Evolutionary conservation across 2,888 invertebrate genomes (phyloP).

Genomic region (Chrysotoxum bicinctum): DNA sequence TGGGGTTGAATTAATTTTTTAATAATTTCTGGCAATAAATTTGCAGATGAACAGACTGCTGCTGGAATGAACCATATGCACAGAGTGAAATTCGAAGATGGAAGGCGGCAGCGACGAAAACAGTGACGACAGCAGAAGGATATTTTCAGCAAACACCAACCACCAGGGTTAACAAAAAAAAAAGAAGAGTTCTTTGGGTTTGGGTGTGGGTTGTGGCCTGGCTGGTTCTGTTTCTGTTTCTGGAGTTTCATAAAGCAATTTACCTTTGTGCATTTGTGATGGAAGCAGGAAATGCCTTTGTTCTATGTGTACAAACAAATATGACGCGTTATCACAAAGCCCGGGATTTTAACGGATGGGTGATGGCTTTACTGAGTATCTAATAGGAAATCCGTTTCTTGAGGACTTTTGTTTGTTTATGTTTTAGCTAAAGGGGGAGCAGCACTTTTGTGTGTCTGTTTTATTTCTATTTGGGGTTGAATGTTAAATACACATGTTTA

Average conservation of each 20-base stretch:
- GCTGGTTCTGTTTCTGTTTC: neutral
- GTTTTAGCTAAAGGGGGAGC: constrained; percentile 13
- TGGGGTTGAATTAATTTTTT: constrained; percentile 76
- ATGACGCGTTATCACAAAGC: constrained; percentile 69
- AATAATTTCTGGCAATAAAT: constrained; percentile 75
- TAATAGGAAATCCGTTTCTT: constrained; percentile 71
- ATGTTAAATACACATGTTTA: constrained; percentile 38
- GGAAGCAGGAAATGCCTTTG: constrained; percentile 67
- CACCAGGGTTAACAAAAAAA: constrained; percentile 52
- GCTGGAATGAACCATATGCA: constrained; percentile 43
- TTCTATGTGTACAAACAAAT: constrained; percentile 65
- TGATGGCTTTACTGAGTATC: constrained; percentile 63
- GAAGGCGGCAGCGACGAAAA: neutral
- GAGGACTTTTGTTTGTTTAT: constrained; percentile 63
- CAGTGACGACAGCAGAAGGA: constrained; percentile 32
- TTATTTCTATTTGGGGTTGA: constrained; percentile 37
- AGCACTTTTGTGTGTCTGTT: constrained; percentile 36
- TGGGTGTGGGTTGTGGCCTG: neutral
- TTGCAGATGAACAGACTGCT: constrained; percentile 69
- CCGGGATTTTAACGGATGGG: constrained; percentile 65
- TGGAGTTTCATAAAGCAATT: constrained; percentile 57
- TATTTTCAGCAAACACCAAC: constrained; percentile 54
- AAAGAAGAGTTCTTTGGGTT: constrained; percentile 36
- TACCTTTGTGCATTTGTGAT: constrained; percentile 71
- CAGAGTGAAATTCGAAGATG: neutral